phyloP scores from a whole-genome alignment of 2,113 vertebrate genomes.

The Mustelus asterias region DNA sequence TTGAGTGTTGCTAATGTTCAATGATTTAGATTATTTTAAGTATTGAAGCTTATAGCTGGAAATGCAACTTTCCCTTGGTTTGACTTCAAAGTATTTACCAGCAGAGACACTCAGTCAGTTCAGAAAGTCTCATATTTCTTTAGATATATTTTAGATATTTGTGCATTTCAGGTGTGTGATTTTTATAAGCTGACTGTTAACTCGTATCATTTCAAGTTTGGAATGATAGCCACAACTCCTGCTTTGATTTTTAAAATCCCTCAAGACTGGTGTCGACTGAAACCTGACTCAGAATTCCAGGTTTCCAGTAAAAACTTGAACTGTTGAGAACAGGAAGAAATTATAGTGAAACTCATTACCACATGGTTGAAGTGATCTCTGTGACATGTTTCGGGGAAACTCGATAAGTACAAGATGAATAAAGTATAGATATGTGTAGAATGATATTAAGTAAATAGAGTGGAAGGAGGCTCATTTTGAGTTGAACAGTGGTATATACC shows the following conservation, averaged over 20 bases:
- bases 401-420: not conserved
- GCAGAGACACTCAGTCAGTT: not conserved
- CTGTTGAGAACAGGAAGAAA: not conserved
- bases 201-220: not conserved
- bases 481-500: not conserved
- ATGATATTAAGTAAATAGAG: not conserved
- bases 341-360: not conserved
- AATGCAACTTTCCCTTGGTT: not conserved
- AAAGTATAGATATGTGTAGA: not conserved
- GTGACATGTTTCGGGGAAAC: not conserved
- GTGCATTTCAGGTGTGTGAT: not conserved
- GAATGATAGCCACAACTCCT: not conserved
- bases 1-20: not conserved
- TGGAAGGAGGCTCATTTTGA: not conserved
- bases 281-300: not conserved
- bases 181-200: not conserved
- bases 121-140: not conserved
- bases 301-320: not conserved
- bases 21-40: not conserved
- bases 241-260: not conserved
- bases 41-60: not conserved
- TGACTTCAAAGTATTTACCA: not conserved
- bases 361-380: not conserved
- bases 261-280: not conserved
- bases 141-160: not conserved